A percentile compares a stretch with the other conserved stretches of the same genome.
These are phyloP conservation scores for Pemphredon lugubris DNA, from an alignment of 2,888 invertebrate genomes.

Conservation along the genomic window DNA sequence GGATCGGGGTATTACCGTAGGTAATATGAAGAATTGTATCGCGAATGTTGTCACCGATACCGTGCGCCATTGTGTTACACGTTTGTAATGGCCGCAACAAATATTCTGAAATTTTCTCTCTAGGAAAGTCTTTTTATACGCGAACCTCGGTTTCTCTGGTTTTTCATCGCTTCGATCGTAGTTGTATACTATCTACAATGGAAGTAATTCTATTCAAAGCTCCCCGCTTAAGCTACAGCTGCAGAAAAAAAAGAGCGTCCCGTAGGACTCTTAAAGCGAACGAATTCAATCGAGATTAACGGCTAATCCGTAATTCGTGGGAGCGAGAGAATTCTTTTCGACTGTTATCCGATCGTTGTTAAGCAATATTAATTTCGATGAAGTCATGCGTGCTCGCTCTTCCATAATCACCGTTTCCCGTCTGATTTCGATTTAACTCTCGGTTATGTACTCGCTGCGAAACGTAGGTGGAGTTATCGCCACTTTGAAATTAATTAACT, in stretches of 20 bases:
- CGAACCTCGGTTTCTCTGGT: slow-evolving; percentile 1
- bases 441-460: no score
- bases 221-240: neutral
- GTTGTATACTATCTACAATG: neutral
- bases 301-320: no score
- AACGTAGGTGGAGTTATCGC: no score
- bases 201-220: neutral
- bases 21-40: slow-evolving; percentile 25
- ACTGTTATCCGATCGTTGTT: no score
- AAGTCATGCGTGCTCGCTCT: no score
- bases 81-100: neutral
- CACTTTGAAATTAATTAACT: no score
- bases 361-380: no score
- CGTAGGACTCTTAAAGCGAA: no score
- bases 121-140: neutral
- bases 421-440: no score
- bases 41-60: slow-evolving; percentile 28
- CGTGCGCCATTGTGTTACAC: slow-evolving; percentile 19
- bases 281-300: no score
- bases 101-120: slow-evolving; percentile 1
- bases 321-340: no score
- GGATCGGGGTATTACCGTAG: slow-evolving; percentile 35
- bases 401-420: no score
- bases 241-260: neutral
- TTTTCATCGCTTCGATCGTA: neutral